Percentiles rank a stretch among this genome's conserved stretches.
Conservation (phyloP, 2,888 invertebrate genomes). For the Junonia oenone region DNA sequence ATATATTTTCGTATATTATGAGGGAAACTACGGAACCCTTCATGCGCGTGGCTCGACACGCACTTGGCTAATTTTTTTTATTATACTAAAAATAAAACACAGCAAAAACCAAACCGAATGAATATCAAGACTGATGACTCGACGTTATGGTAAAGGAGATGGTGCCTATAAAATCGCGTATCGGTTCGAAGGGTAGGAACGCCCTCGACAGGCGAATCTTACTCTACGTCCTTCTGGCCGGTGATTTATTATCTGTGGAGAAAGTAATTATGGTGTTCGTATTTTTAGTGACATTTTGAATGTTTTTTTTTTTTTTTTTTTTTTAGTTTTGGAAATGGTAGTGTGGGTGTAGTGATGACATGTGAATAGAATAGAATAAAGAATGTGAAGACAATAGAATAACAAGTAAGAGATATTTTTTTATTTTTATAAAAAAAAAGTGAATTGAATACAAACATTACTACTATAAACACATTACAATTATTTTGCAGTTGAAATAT, state of each 20-base stretch:
- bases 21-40: too few relatives aligned
- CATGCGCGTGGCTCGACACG: too few relatives aligned
- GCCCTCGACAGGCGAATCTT: conserved; percentile 47
- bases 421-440: too few relatives aligned
- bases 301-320: background rate
- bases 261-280: conserved; percentile 27
- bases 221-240: conserved; percentile 22
- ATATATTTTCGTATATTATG: too few relatives aligned
- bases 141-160: conserved; percentile 22
- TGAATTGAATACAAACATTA: too few relatives aligned
- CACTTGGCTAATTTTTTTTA: too few relatives aligned
- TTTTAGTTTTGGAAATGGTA: background rate
- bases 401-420: too few relatives aligned
- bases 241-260: conserved; percentile 25
- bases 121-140: conserved; percentile 34
- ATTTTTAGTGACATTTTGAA: background rate
- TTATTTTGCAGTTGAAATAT: too few relatives aligned
- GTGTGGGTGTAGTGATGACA: too few relatives aligned
- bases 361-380: too few relatives aligned
- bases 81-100: background rate
- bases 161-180: conserved; percentile 18
- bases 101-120: background rate
- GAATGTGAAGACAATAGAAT: too few relatives aligned
- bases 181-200: conserved; percentile 45
- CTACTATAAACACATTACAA: too few relatives aligned